Evolutionary conservation across 2,888 invertebrate genomes (phyloP).

Genomic region (Notodonta ziczac): DNA sequence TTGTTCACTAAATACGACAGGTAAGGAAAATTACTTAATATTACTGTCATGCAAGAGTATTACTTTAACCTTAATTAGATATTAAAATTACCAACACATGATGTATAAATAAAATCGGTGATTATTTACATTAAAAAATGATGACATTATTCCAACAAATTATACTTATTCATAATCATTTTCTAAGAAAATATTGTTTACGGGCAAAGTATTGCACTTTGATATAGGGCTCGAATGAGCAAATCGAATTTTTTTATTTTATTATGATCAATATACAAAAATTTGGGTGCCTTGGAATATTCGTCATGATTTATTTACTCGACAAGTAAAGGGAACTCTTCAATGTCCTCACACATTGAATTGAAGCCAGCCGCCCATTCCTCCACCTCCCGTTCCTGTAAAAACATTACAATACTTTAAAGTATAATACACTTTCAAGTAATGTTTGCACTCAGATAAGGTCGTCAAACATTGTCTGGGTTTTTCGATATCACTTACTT

Average conservation of each 20-base stretch:
- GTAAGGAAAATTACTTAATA: too few relatives aligned
- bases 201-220: conserved; percentile 10
- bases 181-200: background rate
- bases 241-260: background rate
- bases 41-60: background rate
- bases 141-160: background rate
- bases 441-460: too few relatives aligned
- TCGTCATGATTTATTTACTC: conserved; percentile 48
- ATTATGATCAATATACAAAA: background rate
- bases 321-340: conserved; percentile 73
- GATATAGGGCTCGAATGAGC: background rate
- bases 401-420: conserved; percentile 25
- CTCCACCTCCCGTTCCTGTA: conserved; percentile 80
- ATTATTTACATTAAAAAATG: conserved; percentile 27
- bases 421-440: too few relatives aligned
- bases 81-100: background rate
- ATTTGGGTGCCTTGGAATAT: background rate
- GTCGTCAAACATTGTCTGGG: too few relatives aligned
- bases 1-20: too few relatives aligned
- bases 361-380: conserved; percentile 84
- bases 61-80: too few relatives aligned
- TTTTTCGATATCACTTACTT: too few relatives aligned
- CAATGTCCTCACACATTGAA: conserved; percentile 84
- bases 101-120: conserved; percentile 23
- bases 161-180: background rate